Evolutionary conservation across 1,140 invertebrate genomes (phyloP).

Genomic region (Wiebesia pumilae): DNA sequence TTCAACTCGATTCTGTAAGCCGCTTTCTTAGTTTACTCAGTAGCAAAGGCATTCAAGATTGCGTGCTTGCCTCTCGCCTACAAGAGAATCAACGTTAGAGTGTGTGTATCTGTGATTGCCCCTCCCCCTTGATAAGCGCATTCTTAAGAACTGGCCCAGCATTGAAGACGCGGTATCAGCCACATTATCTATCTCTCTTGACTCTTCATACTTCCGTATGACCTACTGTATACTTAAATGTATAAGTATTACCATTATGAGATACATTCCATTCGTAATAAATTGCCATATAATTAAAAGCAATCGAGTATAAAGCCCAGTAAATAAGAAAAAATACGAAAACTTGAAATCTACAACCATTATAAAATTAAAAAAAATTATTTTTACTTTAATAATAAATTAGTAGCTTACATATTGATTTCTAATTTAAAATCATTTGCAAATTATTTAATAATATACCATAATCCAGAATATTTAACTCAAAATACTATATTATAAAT

Average conservation of each 20-base stretch:
- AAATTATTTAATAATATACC: too few species aligned
- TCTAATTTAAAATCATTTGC: too few species aligned
- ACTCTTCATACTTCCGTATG: not conserved
- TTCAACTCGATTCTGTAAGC: not conserved
- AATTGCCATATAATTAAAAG: too few species aligned
- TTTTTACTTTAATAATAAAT: too few species aligned
- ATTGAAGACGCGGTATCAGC: slow-evolving; percentile 23
- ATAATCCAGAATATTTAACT: too few species aligned
- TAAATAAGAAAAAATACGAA: too few species aligned
- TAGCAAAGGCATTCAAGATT: not conserved
- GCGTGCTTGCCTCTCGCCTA: not conserved
- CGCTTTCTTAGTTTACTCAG: not conserved
- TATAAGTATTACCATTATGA: not conserved
- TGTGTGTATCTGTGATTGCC: not conserved
- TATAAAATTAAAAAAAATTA: too few species aligned
- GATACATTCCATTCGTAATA: not conserved
- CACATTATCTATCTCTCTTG: slow-evolving; percentile 13
- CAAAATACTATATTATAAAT: too few species aligned
- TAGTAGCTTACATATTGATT: too few species aligned
- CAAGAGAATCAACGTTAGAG: not conserved
- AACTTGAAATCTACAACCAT: too few species aligned
- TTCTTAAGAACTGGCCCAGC: not conserved
- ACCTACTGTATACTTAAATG: not conserved
- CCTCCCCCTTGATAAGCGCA: not conserved
- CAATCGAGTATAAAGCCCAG: too few species aligned